Conservation (phyloP, 2,113 vertebrate species). For the Anoplopoma fimbria region DNA sequence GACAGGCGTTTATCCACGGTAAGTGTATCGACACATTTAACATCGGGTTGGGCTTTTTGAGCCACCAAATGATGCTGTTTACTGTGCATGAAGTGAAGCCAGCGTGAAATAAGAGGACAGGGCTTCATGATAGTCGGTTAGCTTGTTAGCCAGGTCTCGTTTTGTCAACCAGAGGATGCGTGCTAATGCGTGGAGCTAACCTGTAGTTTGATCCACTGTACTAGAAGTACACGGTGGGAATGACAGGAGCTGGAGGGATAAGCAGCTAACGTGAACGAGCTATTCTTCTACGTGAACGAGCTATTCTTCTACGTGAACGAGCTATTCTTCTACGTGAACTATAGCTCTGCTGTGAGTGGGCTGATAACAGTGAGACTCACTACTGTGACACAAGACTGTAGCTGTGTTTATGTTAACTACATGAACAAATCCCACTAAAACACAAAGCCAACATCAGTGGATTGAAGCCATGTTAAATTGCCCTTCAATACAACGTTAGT, state of each 20-base stretch:
- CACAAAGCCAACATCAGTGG: not conserved
- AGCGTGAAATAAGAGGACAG: conserved; percentile 15
- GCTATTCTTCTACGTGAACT: not conserved
- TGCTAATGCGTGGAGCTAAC: not conserved
- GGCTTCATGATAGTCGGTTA: conserved; percentile 51
- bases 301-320: not conserved
- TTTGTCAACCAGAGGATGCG: not conserved
- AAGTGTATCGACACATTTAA: not conserved
- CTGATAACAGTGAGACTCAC: not conserved
- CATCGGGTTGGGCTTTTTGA: not conserved
- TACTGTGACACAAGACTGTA: not conserved
- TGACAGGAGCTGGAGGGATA: not conserved
- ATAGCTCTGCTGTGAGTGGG: not conserved
- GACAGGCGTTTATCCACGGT: conserved; percentile 42
- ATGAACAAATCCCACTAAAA: not conserved
- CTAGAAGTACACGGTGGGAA: not conserved
- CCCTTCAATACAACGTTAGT: too few relatives aligned
- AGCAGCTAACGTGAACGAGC: not conserved
- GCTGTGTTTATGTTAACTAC: not conserved
- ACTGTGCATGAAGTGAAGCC: not conserved
- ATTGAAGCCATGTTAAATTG: not conserved
- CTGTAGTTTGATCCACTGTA: not conserved
- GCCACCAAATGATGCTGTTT: not conserved
- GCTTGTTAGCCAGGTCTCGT: conserved; percentile 63
- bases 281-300: not conserved